phyloP scores from a whole-genome alignment of 2,888 invertebrate species.

The Hermaeophaga mercurialis region DNA sequence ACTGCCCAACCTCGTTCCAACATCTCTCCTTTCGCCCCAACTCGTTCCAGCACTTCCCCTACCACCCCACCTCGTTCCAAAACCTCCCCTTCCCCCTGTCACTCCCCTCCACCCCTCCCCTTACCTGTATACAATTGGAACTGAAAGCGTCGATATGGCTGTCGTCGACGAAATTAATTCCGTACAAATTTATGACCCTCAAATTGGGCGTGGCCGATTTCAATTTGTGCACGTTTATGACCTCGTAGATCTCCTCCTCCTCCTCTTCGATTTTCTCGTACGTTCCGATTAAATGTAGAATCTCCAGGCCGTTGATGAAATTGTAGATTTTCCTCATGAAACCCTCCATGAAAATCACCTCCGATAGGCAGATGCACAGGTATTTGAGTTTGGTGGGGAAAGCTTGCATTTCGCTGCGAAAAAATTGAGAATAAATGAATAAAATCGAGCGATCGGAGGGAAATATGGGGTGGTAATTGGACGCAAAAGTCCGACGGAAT shows the following conservation, averaged over 20 bases:
- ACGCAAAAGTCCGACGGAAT: no score
- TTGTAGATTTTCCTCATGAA: conserved; percentile 99
- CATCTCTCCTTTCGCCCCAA: no score
- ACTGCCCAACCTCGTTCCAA: no score
- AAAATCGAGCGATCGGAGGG: no score
- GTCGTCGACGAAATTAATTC: conserved; percentile 98
- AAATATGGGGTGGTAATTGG: no score
- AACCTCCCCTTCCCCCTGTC: no score
- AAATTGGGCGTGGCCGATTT: conserved; percentile 98
- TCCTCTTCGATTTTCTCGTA: conserved; percentile 98
- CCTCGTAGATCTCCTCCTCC: conserved; percentile 99
- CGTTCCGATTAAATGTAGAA: conserved; percentile 95
- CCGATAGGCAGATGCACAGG: conserved; percentile 86
- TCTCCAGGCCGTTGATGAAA: conserved; percentile 97
- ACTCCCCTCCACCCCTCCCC: no score
- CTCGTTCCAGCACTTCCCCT: no score
- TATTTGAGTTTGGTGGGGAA: conserved; percentile 97
- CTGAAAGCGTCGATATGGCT: conserved; percentile 98
- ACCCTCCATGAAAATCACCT: conserved; percentile 99
- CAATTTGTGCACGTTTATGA: conserved; percentile 97
- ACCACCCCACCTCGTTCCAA: no score
- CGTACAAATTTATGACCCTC: conserved; percentile 96
- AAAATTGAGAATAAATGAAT: no score
- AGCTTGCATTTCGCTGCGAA: conserved; percentile 81
- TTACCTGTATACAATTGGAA: conserved; percentile 89